Conservation (phyloP, 2,113 vertebrate species). For the Hypomesus transpacificus region DNA sequence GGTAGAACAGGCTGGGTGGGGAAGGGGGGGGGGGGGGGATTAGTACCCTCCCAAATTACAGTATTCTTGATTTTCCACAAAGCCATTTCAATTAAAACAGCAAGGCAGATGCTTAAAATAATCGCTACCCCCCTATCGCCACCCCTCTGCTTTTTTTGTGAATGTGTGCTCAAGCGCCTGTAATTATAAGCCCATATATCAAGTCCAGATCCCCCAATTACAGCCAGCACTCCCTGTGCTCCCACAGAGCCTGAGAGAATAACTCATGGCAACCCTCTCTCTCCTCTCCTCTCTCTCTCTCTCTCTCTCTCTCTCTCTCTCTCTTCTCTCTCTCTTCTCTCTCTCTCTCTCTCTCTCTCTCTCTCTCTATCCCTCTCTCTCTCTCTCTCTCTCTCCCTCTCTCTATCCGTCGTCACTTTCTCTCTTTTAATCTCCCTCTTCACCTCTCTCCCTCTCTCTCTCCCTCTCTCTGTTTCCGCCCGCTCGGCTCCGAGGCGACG, state of each 20-base stretch:
- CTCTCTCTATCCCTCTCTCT: no score
- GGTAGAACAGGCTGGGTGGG: not conserved
- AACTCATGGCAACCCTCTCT: not conserved
- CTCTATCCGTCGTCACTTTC: no score
- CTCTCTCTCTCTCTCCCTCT: no score
- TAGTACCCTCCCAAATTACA: slow-evolving; percentile 59
- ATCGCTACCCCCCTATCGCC: slow-evolving; percentile 26
- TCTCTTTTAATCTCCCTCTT: no score
- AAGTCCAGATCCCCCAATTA: slow-evolving; percentile 69
- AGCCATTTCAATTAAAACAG: slow-evolving; percentile 54
- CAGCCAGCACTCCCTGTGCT: slow-evolving; percentile 45
- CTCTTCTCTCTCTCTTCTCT: no score
- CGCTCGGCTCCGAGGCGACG: slow-evolving; percentile 24
- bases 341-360: no score
- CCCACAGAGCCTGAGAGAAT: slow-evolving; percentile 28
- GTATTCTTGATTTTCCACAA: slow-evolving; percentile 59
- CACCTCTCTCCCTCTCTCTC: slow-evolving; percentile 7
- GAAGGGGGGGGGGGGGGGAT: slow-evolving; percentile 31
- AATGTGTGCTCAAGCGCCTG: slow-evolving; percentile 43
- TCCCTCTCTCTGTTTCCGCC: not conserved
- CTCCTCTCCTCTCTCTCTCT: no score
- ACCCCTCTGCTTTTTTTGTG: slow-evolving; percentile 39
- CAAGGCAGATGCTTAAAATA: slow-evolving; percentile 57
- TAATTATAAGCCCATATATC: slow-evolving; percentile 67
- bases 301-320: no score